Conservation (phyloP, 2,113 vertebrate species). For the Dromiciops gliroides region DNA sequence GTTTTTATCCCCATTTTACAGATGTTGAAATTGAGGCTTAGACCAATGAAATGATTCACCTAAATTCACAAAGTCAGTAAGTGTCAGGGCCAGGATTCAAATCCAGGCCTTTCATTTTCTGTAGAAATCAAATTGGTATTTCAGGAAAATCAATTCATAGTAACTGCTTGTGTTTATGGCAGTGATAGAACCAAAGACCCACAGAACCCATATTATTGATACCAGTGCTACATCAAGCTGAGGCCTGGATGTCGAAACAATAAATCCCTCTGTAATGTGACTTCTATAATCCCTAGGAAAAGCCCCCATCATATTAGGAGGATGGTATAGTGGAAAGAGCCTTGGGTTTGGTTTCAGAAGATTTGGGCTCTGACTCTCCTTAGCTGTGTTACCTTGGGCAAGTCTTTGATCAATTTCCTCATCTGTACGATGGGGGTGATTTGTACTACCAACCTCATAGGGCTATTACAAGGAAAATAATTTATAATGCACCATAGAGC, state of each 20-base stretch:
- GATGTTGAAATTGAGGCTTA: neutral
- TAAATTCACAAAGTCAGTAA: neutral
- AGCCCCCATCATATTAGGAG: neutral
- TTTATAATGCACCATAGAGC: neutral
- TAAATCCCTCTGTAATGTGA: neutral
- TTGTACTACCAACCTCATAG: neutral
- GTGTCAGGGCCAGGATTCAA: neutral
- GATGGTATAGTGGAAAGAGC: neutral
- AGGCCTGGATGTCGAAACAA: neutral
- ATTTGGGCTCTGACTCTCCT: neutral
- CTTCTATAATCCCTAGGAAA: neutral
- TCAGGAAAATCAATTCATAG: neutral
- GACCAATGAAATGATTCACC: neutral
- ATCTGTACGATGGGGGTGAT: neutral
- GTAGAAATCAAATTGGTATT: neutral
- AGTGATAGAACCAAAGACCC: neutral
- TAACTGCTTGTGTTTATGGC: rapidly evolving
- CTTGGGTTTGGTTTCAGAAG: neutral
- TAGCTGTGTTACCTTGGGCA: neutral
- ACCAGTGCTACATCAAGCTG: no score
- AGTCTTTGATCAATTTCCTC: neutral
- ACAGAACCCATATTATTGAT: no score
- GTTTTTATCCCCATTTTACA: neutral
- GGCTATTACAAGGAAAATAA: neutral
- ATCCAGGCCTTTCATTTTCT: neutral